Percentiles rank a stretch among this genome's conserved stretches.
Evolutionary conservation across 1,140 invertebrate species (phyloP).

Genomic region (Maniola jurtina): DNA sequence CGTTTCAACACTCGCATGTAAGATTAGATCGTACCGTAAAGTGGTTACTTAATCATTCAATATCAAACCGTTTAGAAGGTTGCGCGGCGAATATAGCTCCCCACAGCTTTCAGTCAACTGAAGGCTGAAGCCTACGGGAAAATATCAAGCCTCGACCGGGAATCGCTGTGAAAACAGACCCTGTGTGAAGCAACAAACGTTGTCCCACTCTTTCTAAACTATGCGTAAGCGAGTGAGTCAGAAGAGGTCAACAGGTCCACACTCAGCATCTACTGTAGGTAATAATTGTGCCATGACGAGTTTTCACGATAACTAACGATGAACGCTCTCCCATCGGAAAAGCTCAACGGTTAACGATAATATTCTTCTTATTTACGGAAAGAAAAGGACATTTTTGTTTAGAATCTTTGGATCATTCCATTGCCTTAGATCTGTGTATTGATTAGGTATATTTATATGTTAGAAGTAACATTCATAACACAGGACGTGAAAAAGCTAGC

Average conservation of each 20-base stretch:
- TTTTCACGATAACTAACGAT: conserved; percentile 36
- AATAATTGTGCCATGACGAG: conserved; percentile 30
- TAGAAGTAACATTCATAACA: too few species aligned
- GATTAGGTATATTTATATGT: too few species aligned
- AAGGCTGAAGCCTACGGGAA: conserved; percentile 68
- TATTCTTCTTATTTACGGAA: conserved; percentile 20
- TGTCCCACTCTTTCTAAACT: conserved; percentile 42
- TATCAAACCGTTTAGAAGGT: conserved; percentile 34
- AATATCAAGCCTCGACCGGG: conserved; percentile 69
- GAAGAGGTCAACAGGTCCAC: conserved; percentile 41
- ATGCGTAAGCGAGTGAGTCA: conserved; percentile 49
- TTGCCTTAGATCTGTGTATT: too few species aligned
- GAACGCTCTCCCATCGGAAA: conserved; percentile 36
- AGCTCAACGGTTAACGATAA: conserved; percentile 56
- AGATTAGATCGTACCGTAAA: conserved; percentile 31
- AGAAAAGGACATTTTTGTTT: conserved; percentile 15
- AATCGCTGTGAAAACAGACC: conserved; percentile 54
- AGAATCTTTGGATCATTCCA: neutral
- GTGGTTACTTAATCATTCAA: conserved; percentile 66
- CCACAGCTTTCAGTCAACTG: conserved; percentile 52
- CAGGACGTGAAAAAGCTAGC: too few species aligned
- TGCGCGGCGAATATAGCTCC: conserved; percentile 1
- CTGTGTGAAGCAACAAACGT: conserved; percentile 30
- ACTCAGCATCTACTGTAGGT: neutral
- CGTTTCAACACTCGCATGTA: conserved; percentile 36